phyloP scores from a whole-genome alignment of 2,113 vertebrate genomes.

The Tetrax tetrax region DNA sequence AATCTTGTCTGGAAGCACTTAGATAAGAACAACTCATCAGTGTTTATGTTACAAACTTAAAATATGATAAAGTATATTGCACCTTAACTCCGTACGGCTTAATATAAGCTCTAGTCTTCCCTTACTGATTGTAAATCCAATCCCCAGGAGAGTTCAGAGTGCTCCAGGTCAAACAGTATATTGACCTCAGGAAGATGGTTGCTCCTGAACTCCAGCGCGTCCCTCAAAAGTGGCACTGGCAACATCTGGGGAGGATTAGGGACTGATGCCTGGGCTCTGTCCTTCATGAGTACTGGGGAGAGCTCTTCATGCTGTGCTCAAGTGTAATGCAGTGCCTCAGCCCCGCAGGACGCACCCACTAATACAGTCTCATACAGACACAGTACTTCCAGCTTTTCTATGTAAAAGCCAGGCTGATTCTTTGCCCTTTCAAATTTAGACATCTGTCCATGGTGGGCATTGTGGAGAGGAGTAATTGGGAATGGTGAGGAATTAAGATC shows the following conservation, averaged over 20 bases:
- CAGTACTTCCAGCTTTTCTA: background rate
- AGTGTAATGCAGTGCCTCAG: background rate
- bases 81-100: background rate
- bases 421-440: background rate
- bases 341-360: background rate
- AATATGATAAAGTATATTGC: background rate
- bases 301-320: background rate
- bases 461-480: background rate
- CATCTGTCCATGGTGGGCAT: background rate
- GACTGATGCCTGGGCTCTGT: background rate
- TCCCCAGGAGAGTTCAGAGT: background rate
- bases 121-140: background rate
- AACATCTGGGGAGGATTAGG: fast-evolving
- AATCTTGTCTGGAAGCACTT: constrained; percentile 8
- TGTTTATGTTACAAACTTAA: background rate
- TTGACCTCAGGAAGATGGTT: fast-evolving
- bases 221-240: background rate
- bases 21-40: background rate
- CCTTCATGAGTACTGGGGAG: background rate
- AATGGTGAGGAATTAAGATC: background rate
- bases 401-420: background rate
- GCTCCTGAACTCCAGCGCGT: background rate
- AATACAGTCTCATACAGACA: background rate
- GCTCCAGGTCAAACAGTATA: background rate
- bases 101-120: background rate